phyloP scores from a whole-genome alignment of 2,797 vertebrate genomes.

The Adelosebastes latens region DNA sequence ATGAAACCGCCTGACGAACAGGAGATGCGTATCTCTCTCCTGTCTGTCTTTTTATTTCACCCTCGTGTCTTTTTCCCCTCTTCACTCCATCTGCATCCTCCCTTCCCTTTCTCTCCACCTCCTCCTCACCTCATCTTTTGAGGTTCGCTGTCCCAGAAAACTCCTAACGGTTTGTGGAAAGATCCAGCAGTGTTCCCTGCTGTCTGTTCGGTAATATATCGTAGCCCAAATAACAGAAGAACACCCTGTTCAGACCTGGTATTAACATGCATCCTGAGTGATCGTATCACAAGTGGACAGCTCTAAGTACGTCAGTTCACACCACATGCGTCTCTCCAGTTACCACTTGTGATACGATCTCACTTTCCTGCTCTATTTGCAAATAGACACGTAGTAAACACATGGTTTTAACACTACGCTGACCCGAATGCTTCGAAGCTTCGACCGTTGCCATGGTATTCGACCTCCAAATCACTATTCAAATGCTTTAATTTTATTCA shows the following conservation, averaged over 20 bases:
- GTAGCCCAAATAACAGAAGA: slow-evolving; percentile 15
- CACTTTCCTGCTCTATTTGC: too few relatives aligned
- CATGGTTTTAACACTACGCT: too few relatives aligned
- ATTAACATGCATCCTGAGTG: too few relatives aligned
- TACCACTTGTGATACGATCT: too few relatives aligned
- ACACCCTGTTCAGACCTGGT: background rate
- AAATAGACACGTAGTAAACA: too few relatives aligned
- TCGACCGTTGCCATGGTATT: too few relatives aligned
- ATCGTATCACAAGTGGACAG: too few relatives aligned
- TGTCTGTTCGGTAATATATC: slow-evolving; percentile 23
- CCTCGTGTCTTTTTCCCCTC: slow-evolving; percentile 25
- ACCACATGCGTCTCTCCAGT: too few relatives aligned
- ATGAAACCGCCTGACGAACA: slow-evolving; percentile 63
- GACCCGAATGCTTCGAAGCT: too few relatives aligned
- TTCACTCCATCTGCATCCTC: slow-evolving; percentile 5
- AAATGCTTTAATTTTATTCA: too few relatives aligned
- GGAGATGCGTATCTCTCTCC: slow-evolving; percentile 49
- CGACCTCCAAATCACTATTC: too few relatives aligned
- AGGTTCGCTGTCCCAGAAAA: slow-evolving; percentile 48
- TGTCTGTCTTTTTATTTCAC: slow-evolving; percentile 14
- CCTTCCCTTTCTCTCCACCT: background rate
- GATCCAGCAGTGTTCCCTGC: background rate
- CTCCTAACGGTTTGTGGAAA: slow-evolving; percentile 1
- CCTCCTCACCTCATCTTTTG: slow-evolving; percentile 26
- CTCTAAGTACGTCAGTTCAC: too few relatives aligned